Conservation (phyloP, 1,140 invertebrate genomes). For the Propsilocerus akamusi region DNA sequence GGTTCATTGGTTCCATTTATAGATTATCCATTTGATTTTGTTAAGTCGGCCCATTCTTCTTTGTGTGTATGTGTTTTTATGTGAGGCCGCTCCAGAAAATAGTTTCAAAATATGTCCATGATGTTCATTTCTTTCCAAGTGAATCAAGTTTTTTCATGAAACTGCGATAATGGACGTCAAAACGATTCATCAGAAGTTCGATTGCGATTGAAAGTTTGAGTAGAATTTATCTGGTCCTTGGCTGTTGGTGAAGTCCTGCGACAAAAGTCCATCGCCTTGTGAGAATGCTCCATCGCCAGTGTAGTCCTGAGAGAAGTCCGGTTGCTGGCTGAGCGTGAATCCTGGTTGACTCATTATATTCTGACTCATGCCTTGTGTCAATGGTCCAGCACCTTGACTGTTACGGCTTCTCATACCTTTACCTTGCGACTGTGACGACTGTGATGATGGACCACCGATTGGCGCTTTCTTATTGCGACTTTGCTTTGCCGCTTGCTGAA, state of each 20-base stretch:
- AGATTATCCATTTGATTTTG: no score
- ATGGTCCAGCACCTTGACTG: constrained; percentile 11
- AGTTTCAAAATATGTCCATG: no score
- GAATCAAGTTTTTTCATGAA: no score
- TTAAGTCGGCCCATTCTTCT: no score
- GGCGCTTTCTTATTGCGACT: constrained; percentile 8
- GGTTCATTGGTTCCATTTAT: no score
- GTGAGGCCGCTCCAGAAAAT: no score
- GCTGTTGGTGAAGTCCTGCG: constrained; percentile 66
- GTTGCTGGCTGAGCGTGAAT: constrained; percentile 52
- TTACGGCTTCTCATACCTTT: not conserved
- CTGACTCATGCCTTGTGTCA: constrained; percentile 39
- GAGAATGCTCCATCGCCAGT: constrained; percentile 79
- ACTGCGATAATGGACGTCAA: no score
- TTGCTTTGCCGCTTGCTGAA: constrained; percentile 26
- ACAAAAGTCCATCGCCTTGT: constrained; percentile 83
- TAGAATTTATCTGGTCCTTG: not conserved
- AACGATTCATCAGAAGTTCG: not conserved
- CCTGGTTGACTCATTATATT: constrained; percentile 44
- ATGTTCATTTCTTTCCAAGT: no score
- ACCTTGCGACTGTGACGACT: not conserved
- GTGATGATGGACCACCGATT: constrained; percentile 6
- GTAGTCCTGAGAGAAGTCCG: constrained; percentile 73
- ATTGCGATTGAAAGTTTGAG: not conserved
- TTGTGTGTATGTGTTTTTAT: no score